These are phyloP conservation scores for Limnodromus scolopaceus DNA, from an alignment of 2,797 vertebrate genomes.

Conservation along the genomic window DNA sequence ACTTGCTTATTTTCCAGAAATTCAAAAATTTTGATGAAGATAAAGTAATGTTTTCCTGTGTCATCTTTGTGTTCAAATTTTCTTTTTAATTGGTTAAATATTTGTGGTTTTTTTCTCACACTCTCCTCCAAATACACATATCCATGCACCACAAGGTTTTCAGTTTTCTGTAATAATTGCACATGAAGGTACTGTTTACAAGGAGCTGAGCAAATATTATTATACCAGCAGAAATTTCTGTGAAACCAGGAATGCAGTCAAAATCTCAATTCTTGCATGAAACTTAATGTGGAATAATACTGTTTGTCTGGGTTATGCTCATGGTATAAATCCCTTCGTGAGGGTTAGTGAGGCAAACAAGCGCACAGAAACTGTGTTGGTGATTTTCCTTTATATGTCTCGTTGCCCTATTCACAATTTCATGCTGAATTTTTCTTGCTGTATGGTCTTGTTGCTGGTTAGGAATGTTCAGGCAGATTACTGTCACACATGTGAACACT, in stretches of 20 bases:
- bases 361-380: neutral
- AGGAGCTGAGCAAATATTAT: neutral
- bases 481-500: neutral
- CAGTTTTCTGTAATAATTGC: neutral
- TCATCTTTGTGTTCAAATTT: neutral
- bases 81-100: neutral
- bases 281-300: constrained; percentile 27
- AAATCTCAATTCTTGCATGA: neutral
- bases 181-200: neutral
- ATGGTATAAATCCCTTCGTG: neutral
- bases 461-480: neutral
- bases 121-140: neutral
- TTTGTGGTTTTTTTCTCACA: neutral
- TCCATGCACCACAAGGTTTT: neutral
- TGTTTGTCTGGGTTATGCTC: constrained; percentile 34
- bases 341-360: neutral
- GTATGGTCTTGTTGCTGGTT: neutral
- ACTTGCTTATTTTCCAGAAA: neutral
- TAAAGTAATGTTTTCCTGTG: neutral
- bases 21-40: neutral
- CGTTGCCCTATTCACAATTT: neutral
- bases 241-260: neutral
- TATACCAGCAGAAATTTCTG: neutral
- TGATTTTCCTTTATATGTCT: neutral
- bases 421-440: neutral